A percentile compares a stretch with the other conserved stretches of the same genome.
phyloP scores from a whole-genome alignment of 2,888 invertebrate species.

The Habrosyne pyritoides region DNA sequence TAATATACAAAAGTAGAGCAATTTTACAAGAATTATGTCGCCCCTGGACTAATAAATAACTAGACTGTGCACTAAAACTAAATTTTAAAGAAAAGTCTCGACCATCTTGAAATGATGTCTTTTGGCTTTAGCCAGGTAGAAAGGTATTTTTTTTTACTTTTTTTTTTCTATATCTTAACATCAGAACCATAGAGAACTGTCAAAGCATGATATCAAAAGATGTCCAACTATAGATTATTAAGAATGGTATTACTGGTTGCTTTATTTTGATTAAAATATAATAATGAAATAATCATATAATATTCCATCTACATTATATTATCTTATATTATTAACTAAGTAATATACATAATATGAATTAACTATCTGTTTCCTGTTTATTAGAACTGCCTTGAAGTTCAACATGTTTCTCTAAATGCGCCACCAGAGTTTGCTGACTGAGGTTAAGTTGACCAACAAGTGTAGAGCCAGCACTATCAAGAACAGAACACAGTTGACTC shows the following conservation, averaged over 20 bases:
- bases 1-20: too few species aligned
- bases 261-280: constrained; percentile 26
- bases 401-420: constrained; percentile 85
- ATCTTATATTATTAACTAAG: constrained; percentile 27
- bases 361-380: constrained; percentile 33
- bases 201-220: too few species aligned
- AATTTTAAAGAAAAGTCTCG: background rate
- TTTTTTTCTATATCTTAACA: too few species aligned
- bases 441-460: constrained; percentile 87
- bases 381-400: constrained; percentile 50
- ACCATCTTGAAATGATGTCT: background rate
- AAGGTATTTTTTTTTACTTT: too few species aligned
- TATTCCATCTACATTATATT: constrained; percentile 23
- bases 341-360: constrained; percentile 25
- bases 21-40: background rate
- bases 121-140: background rate
- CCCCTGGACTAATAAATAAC: background rate
- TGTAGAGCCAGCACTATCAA: constrained; percentile 86
- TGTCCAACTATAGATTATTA: too few species aligned
- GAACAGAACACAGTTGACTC: constrained; percentile 86
- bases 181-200: too few species aligned
- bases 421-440: constrained; percentile 87
- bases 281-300: constrained; percentile 23
- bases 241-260: background rate
- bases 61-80: background rate